Evolutionary conservation across 2,888 invertebrate genomes (phyloP), one percentile per base, ranked within the genome.

Genomic region (Myathropa florea): DNA sequence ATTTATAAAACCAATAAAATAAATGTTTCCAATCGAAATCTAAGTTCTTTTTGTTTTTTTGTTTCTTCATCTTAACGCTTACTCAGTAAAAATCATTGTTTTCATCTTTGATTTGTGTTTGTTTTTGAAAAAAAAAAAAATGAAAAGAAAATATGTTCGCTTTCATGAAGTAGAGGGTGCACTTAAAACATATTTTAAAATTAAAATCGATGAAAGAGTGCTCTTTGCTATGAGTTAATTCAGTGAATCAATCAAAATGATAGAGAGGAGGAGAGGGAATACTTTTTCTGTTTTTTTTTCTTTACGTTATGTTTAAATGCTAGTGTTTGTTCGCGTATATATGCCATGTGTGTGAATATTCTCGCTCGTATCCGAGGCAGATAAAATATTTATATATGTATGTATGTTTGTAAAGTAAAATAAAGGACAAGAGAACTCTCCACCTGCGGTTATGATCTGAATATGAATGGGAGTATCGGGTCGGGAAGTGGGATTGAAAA

Each of bases 241-340:
- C 71, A 83, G 39, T 73, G 67, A 57, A 79, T 75, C 79, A 63
- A 53, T 76, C 21, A 61, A 63, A 53, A 36, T 57, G 24, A 12
- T 57, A 12, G 57, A 24, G 23, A 18, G 4, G 3, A 24, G 57
- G 14, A 57, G 57, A 21, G 33, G 10, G 24, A 61, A 36, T 28
- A 33, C 12, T 46, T n/a, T 46, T 4, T 46, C 46, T 46, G n/a
- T n/a, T n/a, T n/a, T n/a, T n/a, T n/a, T n/a, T n/a, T n/a, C n/a
- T n/a, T n/a, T n/a, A n/a, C 7, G 33, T 36, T 59, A 77, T 30
- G 21, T 36, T 77, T 85, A 81, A 73, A 70, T 77, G 81, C 77
- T 82, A 77, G 57, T 57, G 18, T 84, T 84, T 84, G 71, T 70
- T 81, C 76, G 75, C 76, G 77, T 68, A 68, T 67, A 78, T 36